Evolutionary conservation across 2,113 vertebrate species (phyloP).

Genomic region (Psettodes erumei): DNA sequence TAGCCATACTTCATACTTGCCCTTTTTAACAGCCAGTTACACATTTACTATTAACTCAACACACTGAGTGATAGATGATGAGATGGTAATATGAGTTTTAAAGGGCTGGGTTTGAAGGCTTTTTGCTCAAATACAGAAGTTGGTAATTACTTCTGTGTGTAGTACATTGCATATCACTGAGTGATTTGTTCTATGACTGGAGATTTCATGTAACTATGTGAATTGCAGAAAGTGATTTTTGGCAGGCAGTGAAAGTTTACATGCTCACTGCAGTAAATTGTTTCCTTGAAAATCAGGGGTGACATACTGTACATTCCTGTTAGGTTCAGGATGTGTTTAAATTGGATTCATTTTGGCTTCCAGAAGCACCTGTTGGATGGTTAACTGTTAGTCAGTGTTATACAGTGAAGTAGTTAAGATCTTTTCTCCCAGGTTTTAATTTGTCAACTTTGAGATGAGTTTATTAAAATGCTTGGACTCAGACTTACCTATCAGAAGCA

Average conservation of each 20-base stretch:
- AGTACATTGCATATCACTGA: neutral
- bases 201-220: slow-evolving; percentile 18
- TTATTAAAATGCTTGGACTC: slow-evolving; percentile 27
- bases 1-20: neutral
- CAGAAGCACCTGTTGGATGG: slow-evolving; percentile 14
- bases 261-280: neutral
- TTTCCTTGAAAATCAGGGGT: slow-evolving; percentile 12
- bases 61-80: neutral
- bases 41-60: slow-evolving; percentile 5
- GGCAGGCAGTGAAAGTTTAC: neutral
- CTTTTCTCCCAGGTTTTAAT: slow-evolving; percentile 43
- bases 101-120: neutral
- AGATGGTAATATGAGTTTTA: neutral
- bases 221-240: slow-evolving; percentile 24
- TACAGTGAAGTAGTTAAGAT: slow-evolving; percentile 25
- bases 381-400: too few species aligned
- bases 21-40: slow-evolving; percentile 11
- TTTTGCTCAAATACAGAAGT: neutral
- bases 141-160: neutral
- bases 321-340: slow-evolving; percentile 27
- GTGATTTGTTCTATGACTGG: slow-evolving; percentile 9
- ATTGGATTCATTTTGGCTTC: slow-evolving; percentile 48
- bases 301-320: slow-evolving; percentile 2
- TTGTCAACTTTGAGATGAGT: slow-evolving; percentile 43
- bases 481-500: slow-evolving; percentile 30